Evolutionary conservation across 92 coral and sea anemone genomes (phyloP).

Genomic region (Heteractis magnifica): DNA sequence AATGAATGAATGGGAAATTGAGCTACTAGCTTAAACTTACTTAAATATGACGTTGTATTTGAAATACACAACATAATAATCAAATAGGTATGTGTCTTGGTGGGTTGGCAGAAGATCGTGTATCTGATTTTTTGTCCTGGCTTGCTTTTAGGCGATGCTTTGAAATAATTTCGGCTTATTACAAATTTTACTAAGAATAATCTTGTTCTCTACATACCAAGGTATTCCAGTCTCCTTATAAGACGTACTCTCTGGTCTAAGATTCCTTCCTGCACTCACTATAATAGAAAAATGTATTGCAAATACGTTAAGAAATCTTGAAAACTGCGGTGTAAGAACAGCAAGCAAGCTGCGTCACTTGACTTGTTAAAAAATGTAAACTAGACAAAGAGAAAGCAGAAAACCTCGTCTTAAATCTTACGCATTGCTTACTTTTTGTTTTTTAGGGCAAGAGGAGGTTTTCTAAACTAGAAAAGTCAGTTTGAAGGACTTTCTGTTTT

Average conservation of each 20-base stretch:
- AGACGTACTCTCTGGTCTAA: constrained; percentile 89
- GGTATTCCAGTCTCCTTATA: constrained; percentile 95
- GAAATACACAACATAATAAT: too few relatives aligned
- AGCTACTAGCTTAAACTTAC: too few relatives aligned
- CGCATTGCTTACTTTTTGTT: background rate
- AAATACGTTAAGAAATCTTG: background rate
- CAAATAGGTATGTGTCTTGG: too few relatives aligned
- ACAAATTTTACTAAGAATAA: background rate
- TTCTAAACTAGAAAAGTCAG: background rate
- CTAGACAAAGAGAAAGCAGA: background rate
- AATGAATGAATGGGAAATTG: background rate
- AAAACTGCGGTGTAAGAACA: background rate
- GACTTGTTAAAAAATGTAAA: background rate
- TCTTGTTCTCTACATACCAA: constrained; percentile 55
- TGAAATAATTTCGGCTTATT: background rate
- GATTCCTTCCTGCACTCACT: constrained; percentile 52
- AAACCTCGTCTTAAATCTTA: background rate
- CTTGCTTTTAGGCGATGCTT: too few relatives aligned
- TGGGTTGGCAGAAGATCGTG: too few relatives aligned
- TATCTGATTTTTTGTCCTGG: too few relatives aligned
- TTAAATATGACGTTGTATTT: too few relatives aligned
- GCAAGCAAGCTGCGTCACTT: background rate
- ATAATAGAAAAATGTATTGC: background rate
- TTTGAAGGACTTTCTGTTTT: background rate
- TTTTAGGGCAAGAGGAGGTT: background rate